These are phyloP conservation scores for Diogma glabrata DNA, from an alignment of 2,888 invertebrate species.

Conservation along the genomic window DNA sequence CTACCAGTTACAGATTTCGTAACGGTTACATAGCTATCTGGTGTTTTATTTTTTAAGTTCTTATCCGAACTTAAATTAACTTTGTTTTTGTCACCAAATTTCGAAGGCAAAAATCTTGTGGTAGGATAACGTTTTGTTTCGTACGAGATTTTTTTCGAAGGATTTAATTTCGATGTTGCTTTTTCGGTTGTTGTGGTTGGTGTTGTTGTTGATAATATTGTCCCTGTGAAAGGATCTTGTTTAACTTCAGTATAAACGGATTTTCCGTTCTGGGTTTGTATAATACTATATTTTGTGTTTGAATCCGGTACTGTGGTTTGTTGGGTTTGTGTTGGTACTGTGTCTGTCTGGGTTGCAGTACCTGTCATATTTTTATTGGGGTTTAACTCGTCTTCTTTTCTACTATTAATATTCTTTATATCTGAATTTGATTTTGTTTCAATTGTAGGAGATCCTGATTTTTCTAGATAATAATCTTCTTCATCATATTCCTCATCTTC, in stretches of 20 bases:
- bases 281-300: slow-evolving; percentile 26
- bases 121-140: slow-evolving; percentile 31
- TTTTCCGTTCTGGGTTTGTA: slow-evolving; percentile 34
- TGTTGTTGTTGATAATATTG: background rate
- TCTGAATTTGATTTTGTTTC: slow-evolving; percentile 22
- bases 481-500: slow-evolving; percentile 42
- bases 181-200: slow-evolving; percentile 23
- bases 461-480: slow-evolving; percentile 47
- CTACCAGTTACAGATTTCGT: slow-evolving; percentile 70
- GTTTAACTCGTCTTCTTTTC: slow-evolving; percentile 19
- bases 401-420: slow-evolving; percentile 19
- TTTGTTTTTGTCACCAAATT: slow-evolving; percentile 18
- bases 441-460: slow-evolving; percentile 23
- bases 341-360: slow-evolving; percentile 24
- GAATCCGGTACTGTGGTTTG: slow-evolving; percentile 25
- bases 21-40: slow-evolving; percentile 61
- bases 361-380: slow-evolving; percentile 13
- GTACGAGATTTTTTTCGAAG: background rate
- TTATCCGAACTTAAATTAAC: slow-evolving; percentile 8
- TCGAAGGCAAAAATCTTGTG: slow-evolving; percentile 30
- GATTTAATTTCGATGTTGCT: slow-evolving; percentile 25
- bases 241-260: slow-evolving; percentile 11
- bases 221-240: background rate
- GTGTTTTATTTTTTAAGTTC: slow-evolving; percentile 32
- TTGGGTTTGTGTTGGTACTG: slow-evolving; percentile 30